phyloP scores from a whole-genome alignment of 2,797 vertebrate species.

The Amazona ochrocephala region DNA sequence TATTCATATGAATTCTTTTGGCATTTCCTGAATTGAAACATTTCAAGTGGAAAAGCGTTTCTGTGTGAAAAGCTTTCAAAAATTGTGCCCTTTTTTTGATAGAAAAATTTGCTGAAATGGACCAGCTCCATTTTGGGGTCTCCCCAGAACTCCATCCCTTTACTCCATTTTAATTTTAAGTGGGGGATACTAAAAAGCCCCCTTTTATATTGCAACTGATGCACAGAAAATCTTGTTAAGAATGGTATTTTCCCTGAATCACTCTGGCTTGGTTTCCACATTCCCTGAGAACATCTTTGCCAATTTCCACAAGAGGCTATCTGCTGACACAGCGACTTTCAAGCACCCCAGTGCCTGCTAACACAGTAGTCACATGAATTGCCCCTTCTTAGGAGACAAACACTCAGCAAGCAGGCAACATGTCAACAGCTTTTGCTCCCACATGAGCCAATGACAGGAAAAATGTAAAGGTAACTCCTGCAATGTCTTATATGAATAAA shows the following conservation, averaged over 20 bases:
- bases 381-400: not conserved
- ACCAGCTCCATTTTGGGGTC: not conserved
- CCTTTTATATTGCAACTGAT: not conserved
- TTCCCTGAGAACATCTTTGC: not conserved
- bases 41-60: not conserved
- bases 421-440: not conserved
- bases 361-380: fast-evolving
- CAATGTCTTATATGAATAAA: not conserved
- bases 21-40: conserved; percentile 30
- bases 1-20: not conserved
- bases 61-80: not conserved
- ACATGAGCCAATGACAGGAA: not conserved
- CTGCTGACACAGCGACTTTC: not conserved
- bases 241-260: not conserved
- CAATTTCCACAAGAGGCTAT: not conserved
- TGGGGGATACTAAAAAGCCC: not conserved
- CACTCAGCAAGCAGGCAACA: not conserved
- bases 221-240: not conserved
- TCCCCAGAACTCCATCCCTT: not conserved
- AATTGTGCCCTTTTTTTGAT: not conserved
- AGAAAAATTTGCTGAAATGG: not conserved
- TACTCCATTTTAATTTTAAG: not conserved
- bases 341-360: not conserved
- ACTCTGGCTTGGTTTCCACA: not conserved
- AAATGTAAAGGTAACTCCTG: not conserved